Conservation (phyloP, 2,113 vertebrate genomes). For the Leucopsar rothschildi region DNA sequence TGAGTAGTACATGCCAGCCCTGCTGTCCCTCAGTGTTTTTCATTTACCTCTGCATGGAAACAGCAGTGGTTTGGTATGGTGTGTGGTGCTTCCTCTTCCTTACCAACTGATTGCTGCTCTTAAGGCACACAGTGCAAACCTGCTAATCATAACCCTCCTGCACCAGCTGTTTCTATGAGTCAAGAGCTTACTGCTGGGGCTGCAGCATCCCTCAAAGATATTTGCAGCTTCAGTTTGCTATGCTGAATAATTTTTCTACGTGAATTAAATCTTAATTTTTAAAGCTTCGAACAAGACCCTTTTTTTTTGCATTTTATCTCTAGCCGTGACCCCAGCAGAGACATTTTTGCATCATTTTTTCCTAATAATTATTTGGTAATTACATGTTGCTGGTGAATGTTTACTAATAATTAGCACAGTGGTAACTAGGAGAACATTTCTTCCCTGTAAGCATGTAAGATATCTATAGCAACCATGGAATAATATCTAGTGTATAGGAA, state of each 20-base stretch:
- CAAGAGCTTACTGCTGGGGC: not conserved
- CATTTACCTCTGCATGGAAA: not conserved
- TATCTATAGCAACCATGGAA: not conserved
- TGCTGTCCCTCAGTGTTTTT: not conserved
- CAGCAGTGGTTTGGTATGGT: not conserved
- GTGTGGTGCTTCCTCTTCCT: not conserved
- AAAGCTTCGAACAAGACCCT: not conserved
- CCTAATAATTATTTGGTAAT: constrained; percentile 27
- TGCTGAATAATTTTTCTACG: not conserved
- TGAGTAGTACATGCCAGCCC: not conserved
- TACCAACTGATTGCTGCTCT: not conserved
- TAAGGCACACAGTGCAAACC: not conserved
- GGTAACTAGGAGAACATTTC: not conserved
- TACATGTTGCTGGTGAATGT: not conserved
- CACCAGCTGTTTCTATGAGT: not conserved
- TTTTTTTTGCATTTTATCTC: not conserved
- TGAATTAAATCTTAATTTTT: not conserved
- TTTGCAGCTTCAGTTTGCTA: not conserved
- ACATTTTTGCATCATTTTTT: not conserved
- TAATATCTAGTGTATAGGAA: not conserved
- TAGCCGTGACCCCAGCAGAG: not conserved
- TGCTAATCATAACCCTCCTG: not conserved
- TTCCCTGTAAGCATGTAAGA: not conserved
- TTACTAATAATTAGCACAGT: constrained; percentile 22
- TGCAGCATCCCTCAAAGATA: not conserved